Evolutionary conservation across 2,888 invertebrate species (phyloP), one percentile per base, ranked within the genome.

Genomic region (Netelia melanura): DNA sequence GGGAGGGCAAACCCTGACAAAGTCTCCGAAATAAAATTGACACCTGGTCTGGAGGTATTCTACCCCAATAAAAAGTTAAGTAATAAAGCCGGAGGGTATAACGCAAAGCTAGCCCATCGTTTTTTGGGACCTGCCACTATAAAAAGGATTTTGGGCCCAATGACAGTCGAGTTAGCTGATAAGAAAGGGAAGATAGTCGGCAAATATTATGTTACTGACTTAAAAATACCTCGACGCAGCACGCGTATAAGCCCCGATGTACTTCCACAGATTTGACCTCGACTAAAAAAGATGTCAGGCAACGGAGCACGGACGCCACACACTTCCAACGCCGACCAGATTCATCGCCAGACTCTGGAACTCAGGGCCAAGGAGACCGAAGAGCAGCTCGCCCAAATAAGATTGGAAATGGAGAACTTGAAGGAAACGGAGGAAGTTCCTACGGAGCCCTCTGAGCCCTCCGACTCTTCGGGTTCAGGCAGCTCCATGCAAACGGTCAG

Each of bases 61-160:
- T 48, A 48, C 48, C 48, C 48, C 14, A 48, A 48, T 48, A 48
- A 48, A 54, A 74, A 75, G 30, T 25, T 65, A 6, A 83, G 83
- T n/a, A 83, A 83, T 10, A 83, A 78, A 72, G 71, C 79, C 21
- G 68, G 72, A 14, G 83, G 83, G 25, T 79, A 79, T 8, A 62
- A 52, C 14, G 78, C 78, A 3, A 83, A 83, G 48, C 48, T 83
- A 8, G 83, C 78, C 21, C 74, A 83, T 21, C 67, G 74, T 17
- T 79, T 70, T 61, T 11, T 83, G 10, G 79, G 83, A 9, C 83
- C 83, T 14, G 83, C 71, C 11, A 21, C n/a, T 17, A 64, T 83
- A 30, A 83, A 79, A 68, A 72, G 74, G 64, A 62, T 74, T 52
- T 23, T 68, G 10, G 83, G 83, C 23, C 83, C 70, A 38, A 83